Evolutionary conservation across 1,140 invertebrate genomes (phyloP), one percentile per base, ranked within the genome.

Genomic region (Drosophila elegans): DNA sequence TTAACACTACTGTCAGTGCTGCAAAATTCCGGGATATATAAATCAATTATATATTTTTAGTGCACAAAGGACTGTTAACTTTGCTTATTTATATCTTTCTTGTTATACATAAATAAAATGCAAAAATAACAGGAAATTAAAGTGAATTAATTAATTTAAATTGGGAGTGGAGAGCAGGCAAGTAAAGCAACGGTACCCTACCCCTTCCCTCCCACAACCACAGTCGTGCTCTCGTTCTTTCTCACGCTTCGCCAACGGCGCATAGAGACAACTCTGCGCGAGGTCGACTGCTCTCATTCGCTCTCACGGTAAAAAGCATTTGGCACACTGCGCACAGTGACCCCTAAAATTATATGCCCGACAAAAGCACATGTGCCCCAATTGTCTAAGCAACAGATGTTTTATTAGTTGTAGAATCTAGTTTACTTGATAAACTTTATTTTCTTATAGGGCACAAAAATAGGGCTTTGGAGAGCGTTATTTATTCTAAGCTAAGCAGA

Each of bases 171-270:
- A 51, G 49, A 51, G 49, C 49, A 49, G 25, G 7, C 41, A 45
- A 68, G n/a, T n/a, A n/a, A n/a, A n/a, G n/a, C n/a, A n/a, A n/a
- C n/a, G n/a, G n/a, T n/a, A n/a, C n/a, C n/a, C n/a, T n/a, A n/a
- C n/a, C n/a, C n/a, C n/a, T n/a, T n/a, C n/a, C n/a, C n/a, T n/a
- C n/a, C n/a, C n/a, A n/a, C n/a, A n/a, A n/a, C n/a, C n/a, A n/a
- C n/a, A n/a, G n/a, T n/a, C n/a, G n/a, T 72, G 57, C 27, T 36
- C 74, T 81, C 79, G 13, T 53, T 81, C 64, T 55, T 12, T 53
- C 76, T 32, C 76, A 74, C 45, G 41, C 38, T 6, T 38, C 12
- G 25, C 57, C 34, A 59, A 39, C 54, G n/a, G 39, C 27, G 32
- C 38, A 36, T 38, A 68, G 54, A 56, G 46, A 34, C 27, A 21